phyloP scores from a whole-genome alignment of 2,888 invertebrate genomes.

The Trisateles emortualis region DNA sequence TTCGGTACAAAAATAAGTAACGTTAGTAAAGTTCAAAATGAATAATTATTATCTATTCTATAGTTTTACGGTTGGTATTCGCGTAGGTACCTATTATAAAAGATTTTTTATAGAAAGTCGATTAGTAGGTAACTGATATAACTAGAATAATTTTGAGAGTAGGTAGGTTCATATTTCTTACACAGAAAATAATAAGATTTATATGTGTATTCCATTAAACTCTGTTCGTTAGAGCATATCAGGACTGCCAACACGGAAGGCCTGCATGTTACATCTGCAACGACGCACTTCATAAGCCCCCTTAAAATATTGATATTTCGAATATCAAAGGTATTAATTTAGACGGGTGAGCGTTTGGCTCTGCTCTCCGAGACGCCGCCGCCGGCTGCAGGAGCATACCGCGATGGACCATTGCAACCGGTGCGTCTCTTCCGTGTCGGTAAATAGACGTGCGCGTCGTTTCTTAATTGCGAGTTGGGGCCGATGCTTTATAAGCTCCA shows the following conservation, averaged over 20 bases:
- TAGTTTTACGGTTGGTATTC: too few species aligned
- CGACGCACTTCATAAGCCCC: constrained; percentile 78
- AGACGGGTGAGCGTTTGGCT: constrained; percentile 74
- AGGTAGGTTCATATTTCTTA: constrained; percentile 3
- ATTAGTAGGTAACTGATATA: too few species aligned
- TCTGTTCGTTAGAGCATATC: constrained; percentile 70
- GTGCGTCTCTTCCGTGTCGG: constrained; percentile 84
- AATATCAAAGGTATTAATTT: constrained; percentile 85
- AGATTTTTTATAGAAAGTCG: too few species aligned
- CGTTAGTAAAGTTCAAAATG: too few species aligned
- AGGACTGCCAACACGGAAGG: constrained; percentile 80
- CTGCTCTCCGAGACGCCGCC: constrained; percentile 54
- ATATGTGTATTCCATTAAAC: constrained; percentile 57
- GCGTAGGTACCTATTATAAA: too few species aligned
- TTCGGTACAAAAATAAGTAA: not conserved
- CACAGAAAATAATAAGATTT: constrained; percentile 48
- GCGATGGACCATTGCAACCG: constrained; percentile 82
- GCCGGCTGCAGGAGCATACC: constrained; percentile 61
- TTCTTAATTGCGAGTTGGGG: constrained; percentile 84
- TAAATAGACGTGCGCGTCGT: constrained; percentile 83
- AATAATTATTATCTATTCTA: too few species aligned
- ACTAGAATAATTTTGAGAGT: too few species aligned
- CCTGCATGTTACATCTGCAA: constrained; percentile 66
- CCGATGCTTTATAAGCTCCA: constrained; percentile 86
- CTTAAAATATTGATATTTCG: constrained; percentile 84